Conservation (phyloP, 1,140 invertebrate species). For the Charaxes varanes region DNA sequence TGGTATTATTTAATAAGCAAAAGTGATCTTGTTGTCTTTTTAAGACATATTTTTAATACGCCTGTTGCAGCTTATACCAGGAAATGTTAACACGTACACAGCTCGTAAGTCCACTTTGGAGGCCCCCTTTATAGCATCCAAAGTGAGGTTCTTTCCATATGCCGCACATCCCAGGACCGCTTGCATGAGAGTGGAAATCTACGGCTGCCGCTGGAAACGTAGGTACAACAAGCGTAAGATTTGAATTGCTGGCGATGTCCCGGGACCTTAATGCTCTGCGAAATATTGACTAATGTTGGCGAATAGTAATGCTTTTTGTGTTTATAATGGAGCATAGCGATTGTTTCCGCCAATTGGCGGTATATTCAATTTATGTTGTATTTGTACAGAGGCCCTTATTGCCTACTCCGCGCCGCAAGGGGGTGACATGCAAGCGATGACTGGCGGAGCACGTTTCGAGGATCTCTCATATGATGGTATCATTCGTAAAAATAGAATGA, state of each 20-base stretch:
- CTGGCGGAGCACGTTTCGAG: slow-evolving; percentile 86
- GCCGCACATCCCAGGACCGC: slow-evolving; percentile 91
- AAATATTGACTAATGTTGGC: no score
- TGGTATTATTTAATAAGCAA: no score
- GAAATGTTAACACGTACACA: slow-evolving; percentile 91
- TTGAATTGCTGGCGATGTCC: slow-evolving; percentile 43
- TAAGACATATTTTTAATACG: not conserved
- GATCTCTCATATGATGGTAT: slow-evolving; percentile 92
- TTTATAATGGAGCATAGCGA: slow-evolving; percentile 22
- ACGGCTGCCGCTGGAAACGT: slow-evolving; percentile 91
- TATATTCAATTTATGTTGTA: slow-evolving; percentile 31
- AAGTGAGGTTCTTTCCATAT: slow-evolving; percentile 91
- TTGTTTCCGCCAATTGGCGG: slow-evolving; percentile 38
- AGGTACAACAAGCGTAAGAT: slow-evolving; percentile 70
- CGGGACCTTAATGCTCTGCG: slow-evolving; percentile 37
- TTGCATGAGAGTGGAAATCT: slow-evolving; percentile 93
- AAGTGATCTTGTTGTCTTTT: no score
- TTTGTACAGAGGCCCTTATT: slow-evolving; percentile 81
- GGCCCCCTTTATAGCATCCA: slow-evolving; percentile 88
- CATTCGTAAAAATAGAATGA: slow-evolving; percentile 77
- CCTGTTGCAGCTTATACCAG: slow-evolving; percentile 86
- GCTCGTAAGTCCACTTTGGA: slow-evolving; percentile 86
- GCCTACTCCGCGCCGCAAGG: slow-evolving; percentile 87
- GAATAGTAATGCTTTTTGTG: slow-evolving; percentile 16
- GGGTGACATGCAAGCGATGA: slow-evolving; percentile 81